Conservation (phyloP, 1,140 invertebrate species). For the Drosophila dunni region DNA sequence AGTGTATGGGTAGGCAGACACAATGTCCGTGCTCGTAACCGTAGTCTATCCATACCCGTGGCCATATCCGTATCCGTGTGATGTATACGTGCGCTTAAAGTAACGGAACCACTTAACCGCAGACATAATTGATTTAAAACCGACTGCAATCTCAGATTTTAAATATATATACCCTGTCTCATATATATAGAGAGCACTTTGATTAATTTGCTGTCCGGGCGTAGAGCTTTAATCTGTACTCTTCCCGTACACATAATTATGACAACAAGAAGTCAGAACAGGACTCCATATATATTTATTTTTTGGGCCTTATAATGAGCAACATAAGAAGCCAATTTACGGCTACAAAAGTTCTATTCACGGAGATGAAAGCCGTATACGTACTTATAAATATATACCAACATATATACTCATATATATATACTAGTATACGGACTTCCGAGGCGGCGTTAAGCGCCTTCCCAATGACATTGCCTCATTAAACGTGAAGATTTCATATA, state of each 20-base stretch:
- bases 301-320: constrained; percentile 24
- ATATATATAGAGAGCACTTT: constrained; percentile 14
- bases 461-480: constrained; percentile 32
- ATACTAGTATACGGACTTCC: background rate
- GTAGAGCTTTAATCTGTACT: background rate
- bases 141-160: constrained; percentile 12
- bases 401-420: no score
- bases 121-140: constrained; percentile 39
- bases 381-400: background rate
- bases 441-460: constrained; percentile 30
- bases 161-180: background rate
- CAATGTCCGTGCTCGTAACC: constrained; percentile 3
- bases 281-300: constrained; percentile 5
- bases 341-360: constrained; percentile 37
- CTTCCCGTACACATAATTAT: constrained; percentile 17
- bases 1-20: background rate
- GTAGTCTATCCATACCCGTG: background rate
- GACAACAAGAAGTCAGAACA: constrained; percentile 16
- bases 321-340: constrained; percentile 40
- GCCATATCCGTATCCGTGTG: constrained; percentile 7
- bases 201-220: constrained; percentile 3
- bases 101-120: constrained; percentile 39
- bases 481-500: constrained; percentile 34
- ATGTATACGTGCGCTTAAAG: constrained; percentile 30
- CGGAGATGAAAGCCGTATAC: constrained; percentile 27